A percentile compares a stretch with the other conserved stretches of the same genome.
These are phyloP conservation scores for Idris sp. DNA, from an alignment of 1,140 invertebrate genomes.

Conservation along the genomic window DNA sequence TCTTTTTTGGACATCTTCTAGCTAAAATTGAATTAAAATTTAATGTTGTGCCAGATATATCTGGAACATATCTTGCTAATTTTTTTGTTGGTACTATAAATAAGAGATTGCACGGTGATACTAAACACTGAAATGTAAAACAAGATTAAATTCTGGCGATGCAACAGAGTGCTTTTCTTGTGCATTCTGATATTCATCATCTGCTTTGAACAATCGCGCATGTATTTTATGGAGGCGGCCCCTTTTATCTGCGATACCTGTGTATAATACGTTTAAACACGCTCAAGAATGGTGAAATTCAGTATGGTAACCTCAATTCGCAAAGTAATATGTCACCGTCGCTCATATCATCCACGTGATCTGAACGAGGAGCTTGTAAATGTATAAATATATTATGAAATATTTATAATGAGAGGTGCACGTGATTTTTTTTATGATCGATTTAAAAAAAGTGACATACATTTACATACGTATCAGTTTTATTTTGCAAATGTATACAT, in stretches of 20 bases:
- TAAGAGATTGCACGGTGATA: constrained; percentile 42
- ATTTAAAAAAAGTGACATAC: no score
- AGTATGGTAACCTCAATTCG: constrained; percentile 48
- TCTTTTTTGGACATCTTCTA: no score
- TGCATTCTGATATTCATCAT: constrained; percentile 18
- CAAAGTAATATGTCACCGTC: constrained; percentile 54
- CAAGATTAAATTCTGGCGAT: constrained; percentile 64
- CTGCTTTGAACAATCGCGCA: constrained; percentile 18
- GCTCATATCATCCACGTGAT: constrained; percentile 24
- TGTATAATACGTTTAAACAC: constrained; percentile 22
- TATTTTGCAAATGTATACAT: no score
- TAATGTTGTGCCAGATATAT: no score
- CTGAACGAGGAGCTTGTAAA: no score
- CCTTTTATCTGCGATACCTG: constrained; percentile 26
- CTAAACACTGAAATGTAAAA: constrained; percentile 69
- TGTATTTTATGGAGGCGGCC: constrained; percentile 6
- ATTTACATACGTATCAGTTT: no score
- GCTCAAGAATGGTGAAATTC: constrained; percentile 40
- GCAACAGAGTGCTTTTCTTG: constrained; percentile 40
- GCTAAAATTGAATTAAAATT: no score
- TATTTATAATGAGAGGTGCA: no score
- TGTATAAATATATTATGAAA: no score
- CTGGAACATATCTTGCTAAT: no score
- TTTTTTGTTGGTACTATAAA: no score
- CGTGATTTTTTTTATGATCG: no score